phyloP scores from a whole-genome alignment of 2,797 vertebrate genomes.

The Scyliorhinus canicula region DNA sequence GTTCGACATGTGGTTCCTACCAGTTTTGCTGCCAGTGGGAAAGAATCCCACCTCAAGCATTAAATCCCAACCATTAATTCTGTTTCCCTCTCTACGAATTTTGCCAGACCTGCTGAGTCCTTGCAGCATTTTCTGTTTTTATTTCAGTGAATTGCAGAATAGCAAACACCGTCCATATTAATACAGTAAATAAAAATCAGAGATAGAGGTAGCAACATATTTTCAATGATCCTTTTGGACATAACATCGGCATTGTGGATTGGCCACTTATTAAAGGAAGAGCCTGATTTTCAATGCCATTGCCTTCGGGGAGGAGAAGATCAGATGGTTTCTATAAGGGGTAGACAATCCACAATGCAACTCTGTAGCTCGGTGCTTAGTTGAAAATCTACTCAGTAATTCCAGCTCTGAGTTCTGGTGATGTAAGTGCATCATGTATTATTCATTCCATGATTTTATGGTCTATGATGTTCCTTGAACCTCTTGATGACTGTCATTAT shows the following conservation, averaged over 20 bases:
- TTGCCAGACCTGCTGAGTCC: too few species aligned
- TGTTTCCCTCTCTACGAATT: too few species aligned
- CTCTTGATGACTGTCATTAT: neutral
- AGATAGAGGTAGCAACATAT: neutral
- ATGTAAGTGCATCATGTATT: neutral
- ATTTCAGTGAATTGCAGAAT: neutral
- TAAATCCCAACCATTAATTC: too few species aligned
- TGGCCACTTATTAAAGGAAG: neutral
- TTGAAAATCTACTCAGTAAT: neutral
- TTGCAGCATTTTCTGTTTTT: too few species aligned
- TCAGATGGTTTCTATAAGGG: neutral
- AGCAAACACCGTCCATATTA: neutral
- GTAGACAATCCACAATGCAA: neutral
- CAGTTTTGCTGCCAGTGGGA: neutral
- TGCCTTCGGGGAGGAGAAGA: neutral
- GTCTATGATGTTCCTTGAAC: neutral
- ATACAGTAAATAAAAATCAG: neutral
- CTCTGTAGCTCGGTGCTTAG: neutral
- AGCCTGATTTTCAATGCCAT: neutral
- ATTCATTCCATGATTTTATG: neutral
- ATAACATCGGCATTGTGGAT: neutral
- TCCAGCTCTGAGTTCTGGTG: neutral
- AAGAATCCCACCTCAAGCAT: too few species aligned
- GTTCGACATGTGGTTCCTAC: neutral
- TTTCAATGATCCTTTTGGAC: neutral